Conservation (phyloP, 1,140 invertebrate species). For the Cryptotermes secundus region DNA sequence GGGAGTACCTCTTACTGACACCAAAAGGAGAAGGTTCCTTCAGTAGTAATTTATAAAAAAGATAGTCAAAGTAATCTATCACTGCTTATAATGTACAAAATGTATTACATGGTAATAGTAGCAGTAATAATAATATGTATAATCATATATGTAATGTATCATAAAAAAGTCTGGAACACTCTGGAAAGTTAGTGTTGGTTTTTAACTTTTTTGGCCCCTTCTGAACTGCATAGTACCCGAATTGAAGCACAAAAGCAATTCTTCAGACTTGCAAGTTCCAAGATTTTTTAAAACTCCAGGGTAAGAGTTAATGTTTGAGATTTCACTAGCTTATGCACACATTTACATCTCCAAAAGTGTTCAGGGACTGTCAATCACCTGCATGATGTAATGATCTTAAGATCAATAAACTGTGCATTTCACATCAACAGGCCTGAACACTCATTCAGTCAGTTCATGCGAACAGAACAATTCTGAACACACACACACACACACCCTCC, state of each 20-base stretch:
- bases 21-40: too few species aligned
- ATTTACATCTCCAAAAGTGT: neutral
- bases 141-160: neutral
- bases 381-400: neutral
- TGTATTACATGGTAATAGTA: neutral
- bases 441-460: neutral
- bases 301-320: neutral
- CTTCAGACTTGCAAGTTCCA: neutral
- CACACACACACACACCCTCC: neutral
- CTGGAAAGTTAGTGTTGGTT: neutral
- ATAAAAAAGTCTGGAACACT: slow-evolving; percentile 7
- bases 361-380: neutral
- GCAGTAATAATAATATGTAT: slow-evolving; percentile 8
- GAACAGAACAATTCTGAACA: too few species aligned
- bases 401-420: neutral
- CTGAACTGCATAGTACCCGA: neutral
- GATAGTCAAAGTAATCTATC: neutral
- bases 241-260: neutral
- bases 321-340: slow-evolving; percentile 2
- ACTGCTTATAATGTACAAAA: slow-evolving; percentile 1
- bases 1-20: too few species aligned
- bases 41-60: neutral
- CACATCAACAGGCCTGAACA: neutral
- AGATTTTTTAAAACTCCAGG: neutral
- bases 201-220: slow-evolving; percentile 12